Evolutionary conservation across 1,140 invertebrate genomes (phyloP), one percentile per base, ranked within the genome.

Genomic region (Brachionus calyciflorus): DNA sequence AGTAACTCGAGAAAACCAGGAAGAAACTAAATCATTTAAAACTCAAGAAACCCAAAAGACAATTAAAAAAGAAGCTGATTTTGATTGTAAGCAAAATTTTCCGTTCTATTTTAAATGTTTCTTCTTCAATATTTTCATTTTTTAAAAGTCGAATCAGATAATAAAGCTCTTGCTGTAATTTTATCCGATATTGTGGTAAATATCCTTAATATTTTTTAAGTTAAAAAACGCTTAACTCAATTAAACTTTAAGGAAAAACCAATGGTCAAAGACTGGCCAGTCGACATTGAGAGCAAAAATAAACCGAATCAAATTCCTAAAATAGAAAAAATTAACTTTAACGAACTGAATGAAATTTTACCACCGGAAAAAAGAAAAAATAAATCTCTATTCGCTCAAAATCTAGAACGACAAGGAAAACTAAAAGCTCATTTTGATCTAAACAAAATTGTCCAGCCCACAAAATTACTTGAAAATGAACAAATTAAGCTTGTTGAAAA

Each of bases 81-180:
- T 77, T 37, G 40, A 48, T 19, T 21, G 4, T 46, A 51, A 28
- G n/a, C 48, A n/a, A n/a, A n/a, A n/a, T n/a, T n/a, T n/a, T n/a
- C n/a, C n/a, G n/a, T n/a, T n/a, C n/a, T n/a, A n/a, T n/a, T 30
- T 30, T 40, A 19, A 24, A 14, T 79, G 77, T 78, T 82, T 76
- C 80, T 82, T 41, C 28, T 37, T 51, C 1, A 40, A 19, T 53
- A 4, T 12, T 80, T 17, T 77, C 81, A 46, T 79, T 81, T 69
- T 69, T 19, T n/a, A 44, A 26, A 69, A 69, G 60, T 73, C 17
- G 48, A 77, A 37, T 41, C 24, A 33, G 40, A 46, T 75, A 55
- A 81, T 81, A 57, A 82, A 80, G 48, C 44, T 55, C 33, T 76
- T 41, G 17, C 37, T 1, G 14, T 14, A 14, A 51, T 55, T 6